These are phyloP conservation scores for Melipona beecheii DNA, from an alignment of 2,888 invertebrate genomes.

Conservation along the genomic window DNA sequence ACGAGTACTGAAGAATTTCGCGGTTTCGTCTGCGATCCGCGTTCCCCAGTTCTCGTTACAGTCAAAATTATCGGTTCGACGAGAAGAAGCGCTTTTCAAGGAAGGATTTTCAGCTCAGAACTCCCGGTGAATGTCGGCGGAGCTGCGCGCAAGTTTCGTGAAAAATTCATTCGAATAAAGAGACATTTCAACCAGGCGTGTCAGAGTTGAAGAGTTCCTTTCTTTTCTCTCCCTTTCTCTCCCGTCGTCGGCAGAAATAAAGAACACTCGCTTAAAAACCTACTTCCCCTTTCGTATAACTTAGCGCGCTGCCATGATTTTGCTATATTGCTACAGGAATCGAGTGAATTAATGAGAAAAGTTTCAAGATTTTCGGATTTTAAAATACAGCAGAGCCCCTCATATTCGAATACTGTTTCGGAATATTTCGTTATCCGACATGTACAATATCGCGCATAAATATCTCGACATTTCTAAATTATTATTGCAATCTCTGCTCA, in stretches of 20 bases:
- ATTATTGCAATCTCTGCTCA: too few species aligned
- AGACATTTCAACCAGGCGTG: conserved; percentile 1
- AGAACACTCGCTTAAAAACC: conserved; percentile 12
- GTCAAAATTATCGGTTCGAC: conserved; percentile 25
- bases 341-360: neutral
- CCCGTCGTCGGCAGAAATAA: neutral
- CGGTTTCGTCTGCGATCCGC: neutral
- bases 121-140: neutral
- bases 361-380: neutral
- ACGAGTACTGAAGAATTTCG: conserved; percentile 42
- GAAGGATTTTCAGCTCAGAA: neutral
- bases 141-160: conserved; percentile 11
- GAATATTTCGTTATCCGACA: too few species aligned
- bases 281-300: neutral
- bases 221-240: neutral
- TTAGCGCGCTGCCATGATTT: neutral
- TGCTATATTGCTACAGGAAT: neutral
- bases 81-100: conserved; percentile 14
- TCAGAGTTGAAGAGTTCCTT: neutral
- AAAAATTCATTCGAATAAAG: conserved; percentile 31
- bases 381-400: neutral
- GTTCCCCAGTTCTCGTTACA: neutral
- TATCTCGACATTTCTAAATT: too few species aligned
- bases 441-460: too few species aligned
- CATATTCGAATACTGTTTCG: too few species aligned